phyloP scores from a whole-genome alignment of 2,888 invertebrate genomes.

The Apamea crenata region DNA sequence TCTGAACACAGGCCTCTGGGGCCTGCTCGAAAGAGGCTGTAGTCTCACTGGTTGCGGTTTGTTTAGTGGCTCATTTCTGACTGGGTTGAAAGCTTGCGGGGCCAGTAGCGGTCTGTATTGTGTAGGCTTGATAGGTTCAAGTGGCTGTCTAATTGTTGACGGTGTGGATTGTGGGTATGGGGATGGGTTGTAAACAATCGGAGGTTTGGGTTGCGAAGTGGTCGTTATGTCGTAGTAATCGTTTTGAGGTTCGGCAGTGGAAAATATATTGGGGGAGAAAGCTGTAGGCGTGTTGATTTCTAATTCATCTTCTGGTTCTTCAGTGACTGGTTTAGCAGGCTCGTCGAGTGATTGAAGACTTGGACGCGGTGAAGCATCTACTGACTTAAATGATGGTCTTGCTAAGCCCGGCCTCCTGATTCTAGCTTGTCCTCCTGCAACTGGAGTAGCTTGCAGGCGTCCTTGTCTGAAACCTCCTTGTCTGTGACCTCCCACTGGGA shows the following conservation, averaged over 20 bases:
- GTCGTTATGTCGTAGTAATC: conserved; percentile 87
- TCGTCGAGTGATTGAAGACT: conserved; percentile 88
- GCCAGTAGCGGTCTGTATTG: conserved; percentile 83
- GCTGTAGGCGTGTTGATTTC: conserved; percentile 90
- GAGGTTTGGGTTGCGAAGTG: conserved; percentile 87
- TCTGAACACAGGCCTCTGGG: conserved; percentile 89
- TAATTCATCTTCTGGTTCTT: conserved; percentile 92
- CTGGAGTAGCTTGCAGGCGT: conserved; percentile 78
- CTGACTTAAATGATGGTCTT: conserved; percentile 86
- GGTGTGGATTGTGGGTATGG: conserved; percentile 86
- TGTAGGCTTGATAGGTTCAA: conserved; percentile 86
- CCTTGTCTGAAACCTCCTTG: conserved; percentile 86
- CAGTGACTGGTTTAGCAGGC: conserved; percentile 92
- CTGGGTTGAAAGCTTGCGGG: conserved; percentile 83
- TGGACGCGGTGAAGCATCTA: conserved; percentile 85
- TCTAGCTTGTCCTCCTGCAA: conserved; percentile 77
- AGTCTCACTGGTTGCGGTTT: conserved; percentile 86
- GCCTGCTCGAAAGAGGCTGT: conserved; percentile 87
- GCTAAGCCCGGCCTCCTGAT: conserved; percentile 84
- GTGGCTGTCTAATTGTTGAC: conserved; percentile 73
- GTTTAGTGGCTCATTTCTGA: conserved; percentile 81
- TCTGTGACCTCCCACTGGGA: conserved; percentile 83
- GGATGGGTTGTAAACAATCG: conserved; percentile 84
- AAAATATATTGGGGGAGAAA: conserved; percentile 83
- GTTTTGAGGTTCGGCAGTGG: conserved; percentile 86